Conservation (phyloP, 1,140 invertebrate genomes). For the Brevipalpus yothersi region DNA sequence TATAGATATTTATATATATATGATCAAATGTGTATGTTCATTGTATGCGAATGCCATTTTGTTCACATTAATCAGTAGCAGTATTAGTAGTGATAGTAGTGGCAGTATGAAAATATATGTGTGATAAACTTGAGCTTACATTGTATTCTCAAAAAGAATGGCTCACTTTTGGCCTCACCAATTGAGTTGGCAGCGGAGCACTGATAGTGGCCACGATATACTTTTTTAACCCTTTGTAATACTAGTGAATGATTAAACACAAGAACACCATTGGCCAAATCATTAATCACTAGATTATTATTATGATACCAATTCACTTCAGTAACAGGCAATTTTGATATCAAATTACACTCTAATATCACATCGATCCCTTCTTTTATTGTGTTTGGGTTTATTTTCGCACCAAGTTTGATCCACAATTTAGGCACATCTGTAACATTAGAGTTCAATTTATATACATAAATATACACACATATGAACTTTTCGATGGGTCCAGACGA, state of each 20-base stretch:
- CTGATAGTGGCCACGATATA: slow-evolving; percentile 31
- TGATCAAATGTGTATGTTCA: not conserved
- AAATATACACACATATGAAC: not conserved
- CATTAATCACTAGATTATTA: slow-evolving; percentile 16
- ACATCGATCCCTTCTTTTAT: slow-evolving; percentile 40
- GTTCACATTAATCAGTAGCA: not conserved
- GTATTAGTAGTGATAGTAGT: not conserved
- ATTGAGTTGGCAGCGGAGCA: slow-evolving; percentile 68
- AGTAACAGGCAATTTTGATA: slow-evolving; percentile 55
- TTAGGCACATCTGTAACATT: slow-evolving; percentile 7
- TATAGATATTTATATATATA: not conserved
- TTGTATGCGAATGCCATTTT: not conserved
- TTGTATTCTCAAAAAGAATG: slow-evolving; percentile 56
- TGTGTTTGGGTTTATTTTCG: not conserved
- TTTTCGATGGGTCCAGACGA: not conserved
- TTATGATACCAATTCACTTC: slow-evolving; percentile 50
- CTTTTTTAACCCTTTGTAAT: slow-evolving; percentile 16
- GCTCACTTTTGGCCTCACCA: slow-evolving; percentile 54
- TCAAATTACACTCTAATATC: slow-evolving; percentile 65
- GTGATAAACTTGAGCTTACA: slow-evolving; percentile 36
- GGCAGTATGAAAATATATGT: too few relatives aligned
- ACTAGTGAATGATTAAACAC: slow-evolving; percentile 41
- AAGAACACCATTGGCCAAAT: slow-evolving; percentile 46
- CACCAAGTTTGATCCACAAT: slow-evolving; percentile 5
- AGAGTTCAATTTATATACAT: not conserved